A percentile compares a stretch with the other conserved stretches of the same genome.
These are phyloP conservation scores for Pyrrhosoma nymphula DNA, from an alignment of 2,888 invertebrate species.

Conservation along the genomic window DNA sequence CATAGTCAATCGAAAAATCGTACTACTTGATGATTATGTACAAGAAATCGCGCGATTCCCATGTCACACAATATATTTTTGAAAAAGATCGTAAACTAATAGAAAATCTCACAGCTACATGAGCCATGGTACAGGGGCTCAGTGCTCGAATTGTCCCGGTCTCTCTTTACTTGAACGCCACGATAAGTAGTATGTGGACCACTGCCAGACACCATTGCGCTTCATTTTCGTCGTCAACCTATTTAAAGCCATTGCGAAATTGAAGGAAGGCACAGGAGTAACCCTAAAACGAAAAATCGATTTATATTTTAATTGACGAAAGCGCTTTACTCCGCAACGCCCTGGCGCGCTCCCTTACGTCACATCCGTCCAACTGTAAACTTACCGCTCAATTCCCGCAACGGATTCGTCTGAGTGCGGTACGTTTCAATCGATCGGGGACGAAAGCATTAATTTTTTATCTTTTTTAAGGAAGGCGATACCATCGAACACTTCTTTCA, in stretches of 20 bases:
- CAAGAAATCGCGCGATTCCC: too few species aligned
- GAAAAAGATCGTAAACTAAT: too few species aligned
- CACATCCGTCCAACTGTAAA: constrained; percentile 11
- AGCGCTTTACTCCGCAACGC: not conserved
- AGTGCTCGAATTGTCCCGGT: too few species aligned
- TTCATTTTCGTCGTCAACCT: too few species aligned
- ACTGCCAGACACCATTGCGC: too few species aligned
- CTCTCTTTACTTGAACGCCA: too few species aligned
- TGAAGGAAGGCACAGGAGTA: not conserved
- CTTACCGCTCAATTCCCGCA: not conserved
- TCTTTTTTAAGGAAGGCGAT: not conserved
- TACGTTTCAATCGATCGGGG: not conserved
- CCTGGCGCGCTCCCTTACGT: not conserved
- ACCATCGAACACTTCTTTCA: not conserved
- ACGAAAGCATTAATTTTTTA: not conserved
- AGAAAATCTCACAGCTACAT: too few species aligned
- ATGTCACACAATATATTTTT: too few species aligned
- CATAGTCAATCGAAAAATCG: too few species aligned
- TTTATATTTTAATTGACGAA: not conserved
- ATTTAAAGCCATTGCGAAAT: not conserved
- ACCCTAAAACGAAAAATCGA: not conserved
- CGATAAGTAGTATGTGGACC: too few species aligned
- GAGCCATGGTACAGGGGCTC: too few species aligned
- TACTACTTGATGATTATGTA: too few species aligned
- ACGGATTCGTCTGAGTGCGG: not conserved